These are phyloP conservation scores for Apostichopus parvimensis DNA, from an alignment of 35 echinoderm and acorn worm species.

Conservation along the genomic window DNA sequence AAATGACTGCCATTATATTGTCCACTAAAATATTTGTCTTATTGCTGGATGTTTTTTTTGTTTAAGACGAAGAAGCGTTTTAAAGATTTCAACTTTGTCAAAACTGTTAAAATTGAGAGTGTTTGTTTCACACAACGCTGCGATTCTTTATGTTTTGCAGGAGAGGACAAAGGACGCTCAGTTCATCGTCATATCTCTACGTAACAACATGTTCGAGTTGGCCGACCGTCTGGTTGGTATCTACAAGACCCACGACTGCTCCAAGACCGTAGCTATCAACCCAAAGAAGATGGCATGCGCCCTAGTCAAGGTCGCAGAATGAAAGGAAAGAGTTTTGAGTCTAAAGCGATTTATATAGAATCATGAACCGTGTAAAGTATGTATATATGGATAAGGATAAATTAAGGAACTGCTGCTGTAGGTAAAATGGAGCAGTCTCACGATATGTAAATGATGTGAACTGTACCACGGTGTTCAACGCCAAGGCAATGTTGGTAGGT, in stretches of 20 bases:
- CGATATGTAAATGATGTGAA: too few species aligned
- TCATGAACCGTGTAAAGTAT: slow-evolving; percentile 17
- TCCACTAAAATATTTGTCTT: too few species aligned
- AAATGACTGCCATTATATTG: too few species aligned
- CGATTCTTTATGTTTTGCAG: background rate
- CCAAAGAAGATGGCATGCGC: slow-evolving; percentile 58
- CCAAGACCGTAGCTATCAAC: slow-evolving; percentile 92
- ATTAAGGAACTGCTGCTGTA: too few species aligned
- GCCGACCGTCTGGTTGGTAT: slow-evolving; percentile 94
- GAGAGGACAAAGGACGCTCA: slow-evolving; percentile 99
- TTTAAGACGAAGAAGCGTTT: too few species aligned
- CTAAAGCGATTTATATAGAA: background rate
- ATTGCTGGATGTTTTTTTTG: too few species aligned
- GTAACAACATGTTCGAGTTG: slow-evolving; percentile 99
- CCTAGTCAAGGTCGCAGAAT: slow-evolving; percentile 12
- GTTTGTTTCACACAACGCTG: background rate
- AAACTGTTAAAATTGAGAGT: too few species aligned
- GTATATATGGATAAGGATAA: background rate
- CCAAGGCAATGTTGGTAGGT: too few species aligned
- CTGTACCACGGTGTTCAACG: too few species aligned
- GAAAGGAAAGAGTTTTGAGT: background rate
- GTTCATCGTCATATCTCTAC: slow-evolving; percentile 95
- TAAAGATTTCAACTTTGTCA: too few species aligned
- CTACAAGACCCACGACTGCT: slow-evolving; percentile 98
- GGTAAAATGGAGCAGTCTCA: too few species aligned